Evolutionary conservation across 2,797 vertebrate species (phyloP).

Genomic region (Novumbra hubbsi): DNA sequence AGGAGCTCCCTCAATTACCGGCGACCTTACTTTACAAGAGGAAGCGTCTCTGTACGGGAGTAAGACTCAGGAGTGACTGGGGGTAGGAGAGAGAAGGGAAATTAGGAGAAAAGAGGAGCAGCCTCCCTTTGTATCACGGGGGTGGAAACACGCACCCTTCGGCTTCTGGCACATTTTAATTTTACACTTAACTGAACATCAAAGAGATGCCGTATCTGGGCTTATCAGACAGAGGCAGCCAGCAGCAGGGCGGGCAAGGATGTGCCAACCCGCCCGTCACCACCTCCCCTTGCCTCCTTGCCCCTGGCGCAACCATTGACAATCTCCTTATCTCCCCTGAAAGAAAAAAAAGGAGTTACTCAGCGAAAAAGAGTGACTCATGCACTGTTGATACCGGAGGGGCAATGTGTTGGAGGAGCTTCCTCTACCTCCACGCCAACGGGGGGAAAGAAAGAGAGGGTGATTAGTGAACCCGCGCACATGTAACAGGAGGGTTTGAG

Average conservation of each 20-base stretch:
- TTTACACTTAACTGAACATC: constrained; percentile 66
- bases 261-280: constrained; percentile 9
- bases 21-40: constrained; percentile 5
- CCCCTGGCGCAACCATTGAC: constrained; percentile 16
- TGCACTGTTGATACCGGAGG: constrained; percentile 50
- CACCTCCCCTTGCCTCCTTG: background rate
- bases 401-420: constrained; percentile 26
- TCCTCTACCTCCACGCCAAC: constrained; percentile 13
- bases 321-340: constrained; percentile 30
- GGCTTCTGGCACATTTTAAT: constrained; percentile 59
- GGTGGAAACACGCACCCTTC: constrained; percentile 21
- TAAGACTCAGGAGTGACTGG: background rate
- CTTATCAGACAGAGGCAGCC: constrained; percentile 50
- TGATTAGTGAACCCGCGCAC: constrained; percentile 1
- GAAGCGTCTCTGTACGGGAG: constrained; percentile 28
- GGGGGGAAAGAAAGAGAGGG: constrained; percentile 5
- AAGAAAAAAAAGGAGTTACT: constrained; percentile 43
- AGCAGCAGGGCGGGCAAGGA: constrained; percentile 30
- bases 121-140: constrained; percentile 28
- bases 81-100: background rate
- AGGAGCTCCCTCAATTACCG: background rate
- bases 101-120: constrained; percentile 32
- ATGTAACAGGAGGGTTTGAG: background rate
- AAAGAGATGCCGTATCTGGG: constrained; percentile 56
- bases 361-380: constrained; percentile 50